Evolutionary conservation across 2,113 vertebrate species (phyloP), one percentile per base, ranked within the genome.

Genomic region (Phodopus roborovskii): DNA sequence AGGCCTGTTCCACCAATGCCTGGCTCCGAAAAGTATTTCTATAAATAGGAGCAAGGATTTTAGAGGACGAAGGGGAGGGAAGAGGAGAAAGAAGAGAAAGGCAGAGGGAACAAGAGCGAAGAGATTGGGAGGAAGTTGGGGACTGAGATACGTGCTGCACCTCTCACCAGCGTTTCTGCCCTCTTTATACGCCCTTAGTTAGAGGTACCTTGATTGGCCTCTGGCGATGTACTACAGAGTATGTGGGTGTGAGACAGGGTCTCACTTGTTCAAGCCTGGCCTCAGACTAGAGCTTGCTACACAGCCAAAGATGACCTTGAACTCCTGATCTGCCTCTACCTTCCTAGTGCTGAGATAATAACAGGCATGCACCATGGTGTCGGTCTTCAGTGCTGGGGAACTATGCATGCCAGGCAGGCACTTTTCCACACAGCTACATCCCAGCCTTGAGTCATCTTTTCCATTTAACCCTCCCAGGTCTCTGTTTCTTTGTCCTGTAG

Each of bases 401-500:
- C 13, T 86, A 17, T 68, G 10, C 39, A 13, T 2, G 17, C 10
- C 30, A 86, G 83, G 30, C 42, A 48, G 36, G 28, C 20, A 13
- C 39, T 50, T 48, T 33, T 22, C 42, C 60, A 22, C 15, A 7
- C 0, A 85, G 17, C 5, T 7, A 36, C 15, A 11, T 9, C 4
- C 42, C 60, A 33, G 10, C 16, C 4, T 17, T 50, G 30, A 48
- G 62, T 85, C 30, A 66, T 68, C 62, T 48, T 68, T 36, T 84
- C 4, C n/a, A 30, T 45, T 45, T 64, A 9, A 20, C 8, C 30
- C 58, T 92, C 94, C 56, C 0, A 1, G 64, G 79, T 95, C 74
- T 97, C 20, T 0, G 79, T 92, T 97, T 97, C 91, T 93, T 94
- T 97, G 96, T 94, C 58, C 82, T 77, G 95, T 95, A 91, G 95